A percentile compares a stretch with the other conserved stretches of the same genome.
phyloP scores from a whole-genome alignment of 1,140 invertebrate species.

The Heliconius congener region DNA sequence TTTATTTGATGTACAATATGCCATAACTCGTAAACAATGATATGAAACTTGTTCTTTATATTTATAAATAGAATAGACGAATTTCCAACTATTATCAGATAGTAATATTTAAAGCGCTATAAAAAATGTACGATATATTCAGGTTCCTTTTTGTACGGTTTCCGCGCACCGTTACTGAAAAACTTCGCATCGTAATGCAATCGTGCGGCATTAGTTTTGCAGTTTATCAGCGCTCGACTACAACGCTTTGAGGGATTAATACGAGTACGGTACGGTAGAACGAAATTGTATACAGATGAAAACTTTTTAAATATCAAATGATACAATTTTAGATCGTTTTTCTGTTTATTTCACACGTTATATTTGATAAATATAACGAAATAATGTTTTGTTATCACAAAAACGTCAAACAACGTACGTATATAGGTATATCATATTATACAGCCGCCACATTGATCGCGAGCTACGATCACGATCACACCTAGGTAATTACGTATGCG shows the following conservation, averaged over 20 bases:
- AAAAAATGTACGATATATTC: slow-evolving; percentile 67
- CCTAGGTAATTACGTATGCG: slow-evolving; percentile 21
- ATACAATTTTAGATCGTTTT: not conserved
- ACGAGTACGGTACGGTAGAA: slow-evolving; percentile 47
- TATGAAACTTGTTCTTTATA: slow-evolving; percentile 35
- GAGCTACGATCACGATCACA: slow-evolving; percentile 3
- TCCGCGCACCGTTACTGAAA: slow-evolving; percentile 69
- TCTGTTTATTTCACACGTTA: not conserved
- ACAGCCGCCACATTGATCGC: not conserved
- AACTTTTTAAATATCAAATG: not conserved
- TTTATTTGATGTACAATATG: slow-evolving; percentile 30
- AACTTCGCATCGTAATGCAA: slow-evolving; percentile 79
- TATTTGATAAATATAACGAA: not conserved
- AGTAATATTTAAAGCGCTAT: not conserved
- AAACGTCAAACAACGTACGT: not conserved
- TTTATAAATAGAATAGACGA: slow-evolving; percentile 29
- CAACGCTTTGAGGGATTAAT: slow-evolving; percentile 77
- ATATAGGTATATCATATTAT: not conserved
- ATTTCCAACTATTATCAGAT: slow-evolving; percentile 65
- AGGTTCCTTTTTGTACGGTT: slow-evolving; percentile 68
- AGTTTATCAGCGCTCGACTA: slow-evolving; percentile 68
- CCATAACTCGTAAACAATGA: slow-evolving; percentile 5
- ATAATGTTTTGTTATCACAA: not conserved
- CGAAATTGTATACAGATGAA: slow-evolving; percentile 35
- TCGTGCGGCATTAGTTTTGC: slow-evolving; percentile 72